Evolutionary conservation across 2,113 vertebrate species (phyloP).

Genomic region (Recurvirostra avosetta): DNA sequence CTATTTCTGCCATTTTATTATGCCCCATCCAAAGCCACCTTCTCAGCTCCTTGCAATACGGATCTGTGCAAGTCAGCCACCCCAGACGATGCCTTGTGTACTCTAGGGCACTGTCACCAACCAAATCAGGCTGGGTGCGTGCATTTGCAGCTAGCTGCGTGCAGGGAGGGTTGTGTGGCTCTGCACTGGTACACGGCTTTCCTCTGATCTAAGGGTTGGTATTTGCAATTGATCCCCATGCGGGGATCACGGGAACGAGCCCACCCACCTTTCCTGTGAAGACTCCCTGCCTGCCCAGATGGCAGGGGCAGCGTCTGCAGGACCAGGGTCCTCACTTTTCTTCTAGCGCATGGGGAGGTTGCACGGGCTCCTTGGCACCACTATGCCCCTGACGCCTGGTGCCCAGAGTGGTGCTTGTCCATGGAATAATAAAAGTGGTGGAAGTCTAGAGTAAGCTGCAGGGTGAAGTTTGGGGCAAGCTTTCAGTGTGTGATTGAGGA

Average conservation of each 20-base stretch:
- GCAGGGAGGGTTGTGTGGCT: not conserved
- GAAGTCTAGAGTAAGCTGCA: not conserved
- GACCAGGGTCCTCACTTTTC: not conserved
- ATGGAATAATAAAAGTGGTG: not conserved
- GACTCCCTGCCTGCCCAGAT: not conserved
- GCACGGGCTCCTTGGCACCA: not conserved
- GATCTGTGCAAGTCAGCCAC: not conserved
- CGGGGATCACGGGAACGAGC: not conserved
- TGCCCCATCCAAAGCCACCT: not conserved
- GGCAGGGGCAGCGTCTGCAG: not conserved
- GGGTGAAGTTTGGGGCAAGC: not conserved
- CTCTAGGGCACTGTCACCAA: not conserved
- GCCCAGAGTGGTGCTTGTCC: not conserved
- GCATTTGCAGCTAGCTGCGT: not conserved
- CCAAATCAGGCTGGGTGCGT: fast-evolving
- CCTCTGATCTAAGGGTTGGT: not conserved
- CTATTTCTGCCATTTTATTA: not conserved
- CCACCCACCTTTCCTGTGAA: not conserved
- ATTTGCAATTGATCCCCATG: not conserved
- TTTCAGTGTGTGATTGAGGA: not conserved
- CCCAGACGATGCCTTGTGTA: not conserved
- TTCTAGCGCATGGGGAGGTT: fast-evolving
- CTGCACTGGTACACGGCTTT: not conserved
- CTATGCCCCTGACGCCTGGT: not conserved
- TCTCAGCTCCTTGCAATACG: not conserved